These are phyloP conservation scores for Labroides dimidiatus DNA, from an alignment of 2,797 vertebrate genomes.

Conservation along the genomic window DNA sequence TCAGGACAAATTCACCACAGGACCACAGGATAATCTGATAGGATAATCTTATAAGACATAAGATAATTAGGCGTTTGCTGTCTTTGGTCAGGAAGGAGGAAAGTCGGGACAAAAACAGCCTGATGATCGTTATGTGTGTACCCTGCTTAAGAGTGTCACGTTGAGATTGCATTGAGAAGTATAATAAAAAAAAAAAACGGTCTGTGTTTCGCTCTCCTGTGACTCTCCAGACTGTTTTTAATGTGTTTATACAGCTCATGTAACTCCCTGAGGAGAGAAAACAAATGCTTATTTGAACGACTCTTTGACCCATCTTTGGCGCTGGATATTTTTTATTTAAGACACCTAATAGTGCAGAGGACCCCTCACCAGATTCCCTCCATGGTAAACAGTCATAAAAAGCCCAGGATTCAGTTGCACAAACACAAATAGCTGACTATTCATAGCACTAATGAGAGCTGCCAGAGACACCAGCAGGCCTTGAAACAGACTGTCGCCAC, in stretches of 20 bases:
- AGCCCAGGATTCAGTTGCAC: slow-evolving; percentile 76
- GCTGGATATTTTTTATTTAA: slow-evolving; percentile 57
- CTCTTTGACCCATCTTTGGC: slow-evolving; percentile 40
- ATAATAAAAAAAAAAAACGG: slow-evolving; percentile 3
- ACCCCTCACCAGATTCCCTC: slow-evolving; percentile 56
- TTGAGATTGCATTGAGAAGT: too few species aligned
- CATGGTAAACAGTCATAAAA: slow-evolving; percentile 81
- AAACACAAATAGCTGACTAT: slow-evolving; percentile 84
- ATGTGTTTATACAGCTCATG: slow-evolving; percentile 18
- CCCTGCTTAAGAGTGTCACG: too few species aligned
- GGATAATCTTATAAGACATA: too few species aligned
- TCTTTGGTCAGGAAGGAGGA: too few species aligned
- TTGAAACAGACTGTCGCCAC: slow-evolving; percentile 69
- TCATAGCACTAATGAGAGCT: slow-evolving; percentile 78
- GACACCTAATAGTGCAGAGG: slow-evolving; percentile 45
- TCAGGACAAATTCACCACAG: too few species aligned
- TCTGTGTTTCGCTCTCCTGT: slow-evolving; percentile 4
- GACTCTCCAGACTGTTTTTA: slow-evolving; percentile 35
- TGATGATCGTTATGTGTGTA: too few species aligned
- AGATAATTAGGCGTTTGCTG: too few species aligned
- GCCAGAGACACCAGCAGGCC: slow-evolving; percentile 65
- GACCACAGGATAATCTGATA: too few species aligned
- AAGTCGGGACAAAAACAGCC: too few species aligned
- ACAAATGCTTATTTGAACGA: slow-evolving; percentile 40
- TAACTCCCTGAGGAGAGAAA: background rate